phyloP scores from a whole-genome alignment of 1,140 invertebrate genomes.

The Cyclina sinensis region DNA sequence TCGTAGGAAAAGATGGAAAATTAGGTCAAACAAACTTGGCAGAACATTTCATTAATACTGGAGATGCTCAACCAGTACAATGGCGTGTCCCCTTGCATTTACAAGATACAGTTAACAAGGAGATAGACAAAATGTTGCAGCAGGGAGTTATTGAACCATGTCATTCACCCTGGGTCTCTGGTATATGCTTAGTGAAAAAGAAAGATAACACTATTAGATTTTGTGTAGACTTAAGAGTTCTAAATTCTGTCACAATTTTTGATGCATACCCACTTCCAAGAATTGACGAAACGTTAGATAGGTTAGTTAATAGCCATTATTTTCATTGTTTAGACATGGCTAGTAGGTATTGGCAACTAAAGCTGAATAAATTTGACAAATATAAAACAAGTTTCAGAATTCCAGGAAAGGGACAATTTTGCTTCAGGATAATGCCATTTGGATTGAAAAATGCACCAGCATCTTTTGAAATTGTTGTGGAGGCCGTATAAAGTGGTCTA shows the following conservation, averaged over 20 bases:
- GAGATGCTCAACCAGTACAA: constrained; percentile 59
- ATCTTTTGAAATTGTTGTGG: neutral
- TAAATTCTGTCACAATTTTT: constrained; percentile 69
- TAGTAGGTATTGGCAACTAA: constrained; percentile 4
- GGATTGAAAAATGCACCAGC: constrained; percentile 15
- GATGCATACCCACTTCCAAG: constrained; percentile 47
- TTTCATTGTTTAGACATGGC: neutral
- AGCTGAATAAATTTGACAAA: constrained; percentile 14
- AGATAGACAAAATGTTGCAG: constrained; percentile 74
- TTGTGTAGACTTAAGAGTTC: too few species aligned
- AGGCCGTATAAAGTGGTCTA: neutral
- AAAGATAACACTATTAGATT: constrained; percentile 84
- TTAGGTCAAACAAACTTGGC: constrained; percentile 57
- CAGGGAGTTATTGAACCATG: constrained; percentile 86
- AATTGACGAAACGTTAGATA: neutral
- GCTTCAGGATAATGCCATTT: neutral
- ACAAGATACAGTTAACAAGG: constrained; percentile 28
- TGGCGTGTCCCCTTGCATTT: constrained; percentile 10
- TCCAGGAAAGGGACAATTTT: neutral
- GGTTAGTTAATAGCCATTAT: neutral
- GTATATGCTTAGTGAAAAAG: constrained; percentile 87
- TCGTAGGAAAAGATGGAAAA: constrained; percentile 53
- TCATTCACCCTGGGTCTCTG: too few species aligned
- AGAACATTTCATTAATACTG: constrained; percentile 65
- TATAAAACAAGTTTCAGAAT: constrained; percentile 18